These are phyloP conservation scores for Chironomus tentans DNA, from an alignment of 2,888 invertebrate species.

Conservation along the genomic window DNA sequence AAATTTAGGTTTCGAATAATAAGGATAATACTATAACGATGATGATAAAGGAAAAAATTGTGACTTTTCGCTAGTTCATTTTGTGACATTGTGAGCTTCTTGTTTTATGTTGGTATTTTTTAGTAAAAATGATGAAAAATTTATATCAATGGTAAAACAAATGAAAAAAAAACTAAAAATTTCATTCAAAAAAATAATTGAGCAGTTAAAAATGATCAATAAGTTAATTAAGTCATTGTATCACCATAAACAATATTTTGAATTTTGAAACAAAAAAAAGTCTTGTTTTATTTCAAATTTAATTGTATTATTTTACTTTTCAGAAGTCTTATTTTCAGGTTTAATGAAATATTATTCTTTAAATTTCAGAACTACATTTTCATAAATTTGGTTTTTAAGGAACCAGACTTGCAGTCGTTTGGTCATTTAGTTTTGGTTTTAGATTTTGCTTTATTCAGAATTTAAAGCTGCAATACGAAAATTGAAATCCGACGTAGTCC, in stretches of 20 bases:
- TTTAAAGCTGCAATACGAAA: too few species aligned
- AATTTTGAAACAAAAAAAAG: conserved; percentile 15
- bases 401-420: too few species aligned
- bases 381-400: too few species aligned
- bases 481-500: too few species aligned
- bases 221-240: conserved; percentile 18
- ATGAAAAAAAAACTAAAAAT: background rate
- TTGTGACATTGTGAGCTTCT: conserved; percentile 22
- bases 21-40: background rate
- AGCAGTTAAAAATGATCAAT: background rate
- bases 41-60: background rate
- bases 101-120: conserved; percentile 18
- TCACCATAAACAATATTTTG: conserved; percentile 21
- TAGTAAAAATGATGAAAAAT: conserved; percentile 5
- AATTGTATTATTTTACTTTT: background rate
- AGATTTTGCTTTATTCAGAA: too few species aligned
- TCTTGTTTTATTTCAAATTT: background rate
- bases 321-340: background rate
- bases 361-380: too few species aligned
- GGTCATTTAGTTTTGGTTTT: too few species aligned
- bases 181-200: background rate
- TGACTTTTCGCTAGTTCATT: conserved; percentile 4
- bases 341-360: too few species aligned
- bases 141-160: conserved; percentile 2
- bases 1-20: background rate